Conservation (phyloP, 2,888 invertebrate species). For the Drosophila ochracea region DNA sequence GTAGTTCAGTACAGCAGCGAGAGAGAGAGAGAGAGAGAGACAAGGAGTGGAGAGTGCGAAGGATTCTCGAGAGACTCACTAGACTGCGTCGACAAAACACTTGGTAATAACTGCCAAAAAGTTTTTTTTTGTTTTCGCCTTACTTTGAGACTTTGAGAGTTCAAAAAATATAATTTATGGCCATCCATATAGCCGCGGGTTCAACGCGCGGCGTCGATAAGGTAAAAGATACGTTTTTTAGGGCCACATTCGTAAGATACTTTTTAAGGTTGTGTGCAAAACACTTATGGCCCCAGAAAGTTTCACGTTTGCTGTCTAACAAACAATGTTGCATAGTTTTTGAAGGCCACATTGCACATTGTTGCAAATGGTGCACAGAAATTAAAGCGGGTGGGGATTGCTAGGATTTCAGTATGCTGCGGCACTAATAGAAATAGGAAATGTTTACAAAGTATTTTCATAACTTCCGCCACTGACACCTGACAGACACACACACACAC, state of each 20-base stretch:
- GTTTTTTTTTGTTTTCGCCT: slow-evolving; percentile 64
- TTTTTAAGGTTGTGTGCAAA: slow-evolving; percentile 45
- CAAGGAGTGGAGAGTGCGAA: background rate
- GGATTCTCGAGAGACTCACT: slow-evolving; percentile 36
- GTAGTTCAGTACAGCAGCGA: slow-evolving; percentile 29
- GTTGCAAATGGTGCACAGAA: slow-evolving; percentile 1
- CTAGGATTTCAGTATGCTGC: slow-evolving; percentile 32
- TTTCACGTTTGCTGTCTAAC: slow-evolving; percentile 67
- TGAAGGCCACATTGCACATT: slow-evolving; percentile 65
- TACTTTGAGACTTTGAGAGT: slow-evolving; percentile 65
- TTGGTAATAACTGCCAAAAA: slow-evolving; percentile 82
- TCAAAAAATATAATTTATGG: slow-evolving; percentile 83
- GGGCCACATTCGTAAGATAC: slow-evolving; percentile 34
- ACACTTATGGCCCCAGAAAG: slow-evolving; percentile 76
- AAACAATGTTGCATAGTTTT: slow-evolving; percentile 79
- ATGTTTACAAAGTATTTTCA: slow-evolving; percentile 85
- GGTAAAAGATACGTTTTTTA: slow-evolving; percentile 66
- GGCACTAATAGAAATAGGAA: slow-evolving; percentile 81
- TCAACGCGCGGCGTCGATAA: slow-evolving; percentile 71
- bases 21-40: background rate
- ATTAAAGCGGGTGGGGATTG: background rate
- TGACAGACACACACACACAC: slow-evolving; percentile 57
- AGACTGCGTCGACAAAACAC: slow-evolving; percentile 75
- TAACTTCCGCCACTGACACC: slow-evolving; percentile 84
- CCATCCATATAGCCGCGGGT: slow-evolving; percentile 71